Percentiles rank a stretch among this genome's conserved stretches.
Conservation (phyloP, 2,113 vertebrate genomes). For the Zonotrichia leucophrys region DNA sequence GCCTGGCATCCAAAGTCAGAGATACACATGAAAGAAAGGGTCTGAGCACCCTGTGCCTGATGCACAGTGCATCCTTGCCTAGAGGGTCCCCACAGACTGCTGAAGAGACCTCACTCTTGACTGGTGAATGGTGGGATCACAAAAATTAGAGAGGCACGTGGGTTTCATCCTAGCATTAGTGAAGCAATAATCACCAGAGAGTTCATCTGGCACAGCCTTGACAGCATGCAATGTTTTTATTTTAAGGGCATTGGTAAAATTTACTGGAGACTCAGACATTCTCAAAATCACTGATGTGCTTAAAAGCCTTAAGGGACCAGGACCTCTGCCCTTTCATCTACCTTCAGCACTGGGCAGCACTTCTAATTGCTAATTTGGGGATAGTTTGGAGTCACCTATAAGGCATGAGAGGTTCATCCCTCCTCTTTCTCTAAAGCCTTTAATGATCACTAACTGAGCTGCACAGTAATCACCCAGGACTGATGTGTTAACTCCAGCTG, state of each 20-base stretch:
- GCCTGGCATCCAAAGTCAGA: neutral
- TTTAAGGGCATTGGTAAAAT: neutral
- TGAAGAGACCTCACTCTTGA: neutral
- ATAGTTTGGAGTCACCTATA: neutral
- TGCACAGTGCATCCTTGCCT: neutral
- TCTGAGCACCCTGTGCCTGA: neutral
- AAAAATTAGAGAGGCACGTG: accelerated
- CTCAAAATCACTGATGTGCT: neutral
- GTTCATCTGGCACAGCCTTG: neutral
- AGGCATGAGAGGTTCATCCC: neutral
- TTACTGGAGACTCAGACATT: neutral
- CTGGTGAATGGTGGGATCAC: neutral
- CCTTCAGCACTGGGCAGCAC: neutral
- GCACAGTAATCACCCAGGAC: neutral
- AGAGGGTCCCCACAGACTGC: neutral
- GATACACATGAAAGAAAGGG: neutral
- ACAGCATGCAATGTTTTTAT: neutral
- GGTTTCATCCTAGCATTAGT: neutral
- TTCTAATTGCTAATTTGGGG: neutral
- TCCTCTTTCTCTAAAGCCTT: neutral
- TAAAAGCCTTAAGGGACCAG: neutral
- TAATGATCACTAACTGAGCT: neutral
- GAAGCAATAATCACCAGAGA: neutral
- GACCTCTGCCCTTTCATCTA: neutral
- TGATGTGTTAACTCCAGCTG: neutral